Percentiles rank a stretch among this genome's conserved stretches.
phyloP scores from a whole-genome alignment of 1,140 invertebrate genomes.

The Druon quercuslanigerum region DNA sequence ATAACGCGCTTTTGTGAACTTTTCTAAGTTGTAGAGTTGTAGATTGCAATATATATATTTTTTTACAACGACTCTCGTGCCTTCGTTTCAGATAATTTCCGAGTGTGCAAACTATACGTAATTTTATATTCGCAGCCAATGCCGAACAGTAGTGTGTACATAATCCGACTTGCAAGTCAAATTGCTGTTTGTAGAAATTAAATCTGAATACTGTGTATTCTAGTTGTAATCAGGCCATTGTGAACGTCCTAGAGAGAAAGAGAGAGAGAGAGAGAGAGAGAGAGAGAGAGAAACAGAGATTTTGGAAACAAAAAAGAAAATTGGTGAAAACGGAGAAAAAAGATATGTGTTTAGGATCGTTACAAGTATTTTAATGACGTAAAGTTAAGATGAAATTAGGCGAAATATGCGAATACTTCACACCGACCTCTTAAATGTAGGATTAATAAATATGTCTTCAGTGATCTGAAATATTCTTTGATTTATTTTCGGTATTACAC shows the following conservation, averaged over 20 bases:
- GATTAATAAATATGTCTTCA: conserved; percentile 35
- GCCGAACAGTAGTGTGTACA: not conserved
- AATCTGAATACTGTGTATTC: conserved; percentile 30
- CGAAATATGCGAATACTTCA: conserved; percentile 12
- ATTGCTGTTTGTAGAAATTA: conserved; percentile 21
- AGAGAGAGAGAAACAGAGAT: no score
- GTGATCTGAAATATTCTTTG: not conserved
- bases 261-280: no score
- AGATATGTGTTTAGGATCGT: not conserved
- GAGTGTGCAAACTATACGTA: conserved; percentile 1
- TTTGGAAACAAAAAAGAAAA: not conserved
- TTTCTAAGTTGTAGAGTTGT: not conserved
- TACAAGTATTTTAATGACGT: no score
- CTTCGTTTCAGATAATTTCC: conserved; percentile 22
- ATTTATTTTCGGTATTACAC: no score
- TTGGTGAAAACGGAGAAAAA: not conserved
- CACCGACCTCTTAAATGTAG: not conserved
- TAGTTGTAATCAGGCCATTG: not conserved
- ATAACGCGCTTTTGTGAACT: conserved; percentile 16
- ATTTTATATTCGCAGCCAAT: not conserved
- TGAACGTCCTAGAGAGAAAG: not conserved
- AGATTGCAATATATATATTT: conserved; percentile 22
- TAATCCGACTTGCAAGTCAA: conserved; percentile 6
- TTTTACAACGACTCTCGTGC: conserved; percentile 19
- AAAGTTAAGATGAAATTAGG: no score